Evolutionary conservation across 2,113 vertebrate species (phyloP), one percentile per base, ranked within the genome.

Genomic region (Opisthocomus hoazin): DNA sequence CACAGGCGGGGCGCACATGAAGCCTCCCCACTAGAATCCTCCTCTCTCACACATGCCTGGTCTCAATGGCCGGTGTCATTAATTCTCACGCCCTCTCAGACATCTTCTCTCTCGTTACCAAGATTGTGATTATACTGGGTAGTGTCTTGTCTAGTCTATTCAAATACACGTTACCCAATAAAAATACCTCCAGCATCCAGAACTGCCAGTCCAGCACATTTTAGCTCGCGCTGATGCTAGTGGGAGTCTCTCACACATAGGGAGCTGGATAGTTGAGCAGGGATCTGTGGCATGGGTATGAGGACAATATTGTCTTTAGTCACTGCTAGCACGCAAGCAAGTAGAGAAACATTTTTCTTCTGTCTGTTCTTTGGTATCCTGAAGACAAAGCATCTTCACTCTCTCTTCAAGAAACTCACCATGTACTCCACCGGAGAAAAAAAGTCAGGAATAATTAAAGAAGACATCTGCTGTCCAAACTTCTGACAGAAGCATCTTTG

Each of bases 371-470:
- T 48, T 50, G 43, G 37, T 57, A 75, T 75, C n/a, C 30, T 87
- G 43, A 84, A 95, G 84, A 89, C 1, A 17, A 95, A 89, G 78
- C 50, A 65, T 54, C 74, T 90, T 89, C 84, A 51, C 51, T 75
- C 22, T 84, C 17, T 83, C 26, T 64, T 77, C 68, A 45, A 92
- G 86, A 84, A 93, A 57, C 29, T 82, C 76, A 73, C 69, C 58
- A 7, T 77, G 87, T 74, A 57, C 73, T 89, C 37, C 30, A 14
- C n/a, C 37, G 58, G 61, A 79, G 79, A 12, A 96, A 63, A 80
- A 95, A 87, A 71, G 46, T 85, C 73, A 84, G 82, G 76, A 93
- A 90, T 96, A 96, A 93, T 96, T 97, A 84, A 92, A 97, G 78
- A 85, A 53, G 53, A 95, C 61, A 58, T 93, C 78, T 93, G 74